A percentile compares a stretch with the other conserved stretches of the same genome.
Evolutionary conservation across 2,113 vertebrate species (phyloP).

Genomic region (Paracanthobrama guichenoti): DNA sequence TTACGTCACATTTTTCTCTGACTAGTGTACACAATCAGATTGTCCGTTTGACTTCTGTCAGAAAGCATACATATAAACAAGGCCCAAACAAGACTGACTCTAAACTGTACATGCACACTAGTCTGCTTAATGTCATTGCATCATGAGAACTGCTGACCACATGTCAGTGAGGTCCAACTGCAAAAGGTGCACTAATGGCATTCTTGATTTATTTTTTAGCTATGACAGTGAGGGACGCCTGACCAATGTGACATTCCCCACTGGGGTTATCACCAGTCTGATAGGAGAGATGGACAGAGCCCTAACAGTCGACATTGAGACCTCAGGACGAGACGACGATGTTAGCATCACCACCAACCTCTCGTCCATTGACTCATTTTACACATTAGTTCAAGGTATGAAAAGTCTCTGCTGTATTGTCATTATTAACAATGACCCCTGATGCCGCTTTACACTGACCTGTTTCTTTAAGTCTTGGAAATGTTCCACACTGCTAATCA

Average conservation of each 20-base stretch:
- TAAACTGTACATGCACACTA: background rate
- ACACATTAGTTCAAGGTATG: constrained; percentile 95
- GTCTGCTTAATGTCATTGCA: background rate
- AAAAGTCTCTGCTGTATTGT: constrained; percentile 3
- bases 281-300: constrained; percentile 95
- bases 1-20: background rate
- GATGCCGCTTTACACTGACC: background rate
- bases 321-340: constrained; percentile 92
- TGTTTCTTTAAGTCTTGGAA: constrained; percentile 19
- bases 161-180: background rate
- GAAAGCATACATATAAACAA: background rate
- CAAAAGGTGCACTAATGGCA: background rate
- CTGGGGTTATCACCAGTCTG: constrained; percentile 93
- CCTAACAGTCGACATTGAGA: constrained; percentile 93
- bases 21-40: background rate
- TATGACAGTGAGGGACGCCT: constrained; percentile 96
- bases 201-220: constrained; percentile 64
- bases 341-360: constrained; percentile 97
- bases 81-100: background rate
- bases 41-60: background rate
- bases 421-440: background rate
- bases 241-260: constrained; percentile 97
- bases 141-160: background rate
- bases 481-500: constrained; percentile 42
- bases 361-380: constrained; percentile 95